Base-by-base conservation (phyloP, 92 coral and sea anemone species). In the Anthopleura xanthogrammica region DNA sequence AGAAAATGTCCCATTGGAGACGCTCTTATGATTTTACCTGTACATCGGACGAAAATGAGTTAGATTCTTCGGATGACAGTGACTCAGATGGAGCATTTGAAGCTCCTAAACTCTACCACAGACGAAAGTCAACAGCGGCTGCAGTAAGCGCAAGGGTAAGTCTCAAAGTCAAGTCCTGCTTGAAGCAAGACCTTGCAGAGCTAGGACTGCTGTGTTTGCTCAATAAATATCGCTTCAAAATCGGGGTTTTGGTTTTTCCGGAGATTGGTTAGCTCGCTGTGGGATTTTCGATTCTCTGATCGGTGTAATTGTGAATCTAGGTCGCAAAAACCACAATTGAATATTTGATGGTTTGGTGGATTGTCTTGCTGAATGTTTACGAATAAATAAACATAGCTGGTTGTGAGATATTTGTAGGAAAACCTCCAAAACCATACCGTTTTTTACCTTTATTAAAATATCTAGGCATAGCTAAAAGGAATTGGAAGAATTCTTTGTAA, bases 21-120 rank as follows among this genome's bases (percentile, higher is more conserved):
- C 90, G 90, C 83, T 93, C 98, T 62, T 93, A 93, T 41, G 98
- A 89, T 87, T 93, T 93, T 83, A 91, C 89, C 77, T 88, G 86
- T 77, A 82, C 92, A 48, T 86, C 86, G 56, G 95, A 89, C 42
- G 98, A 93, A 60, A 89, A 85, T 89, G 98, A 93, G 65, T 66
- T 93, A 52, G 98, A 93, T 85, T 92, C 95, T 60, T 92, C 95
- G 19, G 97, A 93, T 36, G 98, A 93, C 85, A 93, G 98, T 71
- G 98, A 93, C 79, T 87, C 89, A 77, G 98, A 93, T 62, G 90
- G 81, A 54, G 89, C 90, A 48, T 55, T 92, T 41, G 99, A 97
- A 88, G 85, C 93, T 66, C 92, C 89, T 10, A 94, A 86, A 76
- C 83, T 89, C 52, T 97, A 97, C 81, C 95, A 87, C 58, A 92